A percentile compares a stretch with the other conserved stretches of the same genome.
phyloP scores from a whole-genome alignment of 2,113 vertebrate genomes.

The Propithecus coquereli region DNA sequence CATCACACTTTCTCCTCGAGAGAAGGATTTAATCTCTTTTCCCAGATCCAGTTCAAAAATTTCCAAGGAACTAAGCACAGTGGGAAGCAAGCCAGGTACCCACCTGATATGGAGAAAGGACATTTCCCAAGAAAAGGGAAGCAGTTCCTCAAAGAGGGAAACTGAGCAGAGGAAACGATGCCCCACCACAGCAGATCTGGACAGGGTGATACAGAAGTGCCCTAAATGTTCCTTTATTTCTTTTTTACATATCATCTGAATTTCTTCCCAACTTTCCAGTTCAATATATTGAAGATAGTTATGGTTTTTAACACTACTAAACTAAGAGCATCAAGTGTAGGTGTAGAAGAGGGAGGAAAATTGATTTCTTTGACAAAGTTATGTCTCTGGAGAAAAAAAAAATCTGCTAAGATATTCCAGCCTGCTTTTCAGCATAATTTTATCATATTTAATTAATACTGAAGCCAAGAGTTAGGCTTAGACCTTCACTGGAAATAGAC shows the following conservation, averaged over 20 bases:
- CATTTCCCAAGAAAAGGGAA: background rate
- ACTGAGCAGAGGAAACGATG: too few species aligned
- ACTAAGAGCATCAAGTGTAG: background rate
- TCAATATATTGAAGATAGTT: background rate
- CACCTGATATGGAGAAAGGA: background rate
- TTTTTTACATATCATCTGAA: background rate
- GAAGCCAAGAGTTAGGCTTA: background rate
- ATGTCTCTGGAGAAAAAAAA: background rate
- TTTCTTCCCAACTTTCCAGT: background rate
- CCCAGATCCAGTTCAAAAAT: background rate
- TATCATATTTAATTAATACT: constrained; percentile 4
- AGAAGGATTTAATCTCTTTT: background rate
- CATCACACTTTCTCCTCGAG: background rate
- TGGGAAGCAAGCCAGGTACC: background rate
- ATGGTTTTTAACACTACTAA: background rate
- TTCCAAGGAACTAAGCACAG: background rate
- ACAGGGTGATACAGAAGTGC: fast-evolving
- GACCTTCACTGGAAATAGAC: background rate
- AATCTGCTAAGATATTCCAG: background rate
- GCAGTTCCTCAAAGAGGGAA: background rate
- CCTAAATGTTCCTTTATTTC: background rate
- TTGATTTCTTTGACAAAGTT: background rate
- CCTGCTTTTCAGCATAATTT: background rate
- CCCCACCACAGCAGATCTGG: background rate
- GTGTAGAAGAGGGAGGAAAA: background rate